Evolutionary conservation across 1,140 invertebrate species (phyloP).

Genomic region (Nymphalis io): DNA sequence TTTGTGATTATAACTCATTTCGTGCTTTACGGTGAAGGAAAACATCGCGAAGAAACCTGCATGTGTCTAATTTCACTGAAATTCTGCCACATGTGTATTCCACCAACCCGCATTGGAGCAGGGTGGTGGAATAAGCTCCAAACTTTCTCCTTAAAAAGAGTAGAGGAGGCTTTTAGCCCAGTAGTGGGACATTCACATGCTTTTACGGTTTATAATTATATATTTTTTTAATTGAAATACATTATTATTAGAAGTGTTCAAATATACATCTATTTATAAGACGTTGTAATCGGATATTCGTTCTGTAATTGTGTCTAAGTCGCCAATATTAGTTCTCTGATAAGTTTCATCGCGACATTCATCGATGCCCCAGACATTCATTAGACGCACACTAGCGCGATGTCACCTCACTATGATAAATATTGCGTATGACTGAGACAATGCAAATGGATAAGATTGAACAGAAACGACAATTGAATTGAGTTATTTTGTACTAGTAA

Average conservation of each 20-base stretch:
- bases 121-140: too few species aligned
- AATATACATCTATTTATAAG: background rate
- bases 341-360: conserved; percentile 55
- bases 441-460: conserved; percentile 22
- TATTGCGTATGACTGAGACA: conserved; percentile 47
- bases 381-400: conserved; percentile 57
- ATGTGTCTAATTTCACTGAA: too few species aligned
- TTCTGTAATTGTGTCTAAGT: conserved; percentile 66
- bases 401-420: conserved; percentile 41
- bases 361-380: conserved; percentile 66
- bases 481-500: background rate
- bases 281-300: conserved; percentile 53
- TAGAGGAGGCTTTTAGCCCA: too few species aligned
- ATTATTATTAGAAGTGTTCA: background rate
- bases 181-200: too few species aligned
- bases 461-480: conserved; percentile 26
- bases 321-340: conserved; percentile 61
- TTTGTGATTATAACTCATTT: too few species aligned
- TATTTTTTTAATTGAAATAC: too few species aligned
- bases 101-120: too few species aligned
- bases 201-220: too few species aligned
- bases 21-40: too few species aligned
- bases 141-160: too few species aligned
- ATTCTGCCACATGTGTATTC: too few species aligned
- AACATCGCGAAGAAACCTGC: too few species aligned